These are phyloP conservation scores for Lepisosteus oculatus DNA, from an alignment of 2,113 vertebrate species.

Conservation along the genomic window DNA sequence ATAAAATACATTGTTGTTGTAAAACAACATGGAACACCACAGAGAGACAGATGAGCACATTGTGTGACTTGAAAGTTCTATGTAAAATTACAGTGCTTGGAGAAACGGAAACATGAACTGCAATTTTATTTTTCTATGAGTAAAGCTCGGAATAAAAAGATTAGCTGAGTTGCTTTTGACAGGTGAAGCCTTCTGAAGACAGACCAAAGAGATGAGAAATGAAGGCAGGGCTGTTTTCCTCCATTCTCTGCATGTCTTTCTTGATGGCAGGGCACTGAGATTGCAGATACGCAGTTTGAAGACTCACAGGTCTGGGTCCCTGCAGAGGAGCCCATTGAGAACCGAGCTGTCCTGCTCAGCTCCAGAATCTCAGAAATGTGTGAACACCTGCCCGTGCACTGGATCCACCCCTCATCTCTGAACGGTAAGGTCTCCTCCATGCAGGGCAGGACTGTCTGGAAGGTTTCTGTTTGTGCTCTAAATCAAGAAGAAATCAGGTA, in stretches of 20 bases:
- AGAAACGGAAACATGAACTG: too few relatives aligned
- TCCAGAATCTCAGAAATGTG: slow-evolving; percentile 74
- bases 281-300: slow-evolving; percentile 51
- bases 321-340: slow-evolving; percentile 61
- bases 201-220: slow-evolving; percentile 1
- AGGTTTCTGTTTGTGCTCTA: too few relatives aligned
- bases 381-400: slow-evolving; percentile 69
- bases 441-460: background rate
- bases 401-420: slow-evolving; percentile 65
- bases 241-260: background rate
- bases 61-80: too few relatives aligned
- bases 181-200: background rate
- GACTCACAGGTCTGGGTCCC: slow-evolving; percentile 69
- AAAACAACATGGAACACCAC: too few relatives aligned
- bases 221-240: too few relatives aligned
- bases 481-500: too few relatives aligned
- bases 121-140: too few relatives aligned
- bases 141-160: background rate
- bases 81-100: too few relatives aligned
- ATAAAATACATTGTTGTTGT: too few relatives aligned
- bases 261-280: slow-evolving; percentile 45
- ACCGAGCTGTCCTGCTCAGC: slow-evolving; percentile 60
- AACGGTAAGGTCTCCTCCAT: slow-evolving; percentile 45
- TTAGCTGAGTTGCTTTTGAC: background rate
- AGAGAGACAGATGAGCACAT: too few relatives aligned